Conservation (phyloP, 2,888 invertebrate genomes). For the Scelioninae gen. 1 region DNA sequence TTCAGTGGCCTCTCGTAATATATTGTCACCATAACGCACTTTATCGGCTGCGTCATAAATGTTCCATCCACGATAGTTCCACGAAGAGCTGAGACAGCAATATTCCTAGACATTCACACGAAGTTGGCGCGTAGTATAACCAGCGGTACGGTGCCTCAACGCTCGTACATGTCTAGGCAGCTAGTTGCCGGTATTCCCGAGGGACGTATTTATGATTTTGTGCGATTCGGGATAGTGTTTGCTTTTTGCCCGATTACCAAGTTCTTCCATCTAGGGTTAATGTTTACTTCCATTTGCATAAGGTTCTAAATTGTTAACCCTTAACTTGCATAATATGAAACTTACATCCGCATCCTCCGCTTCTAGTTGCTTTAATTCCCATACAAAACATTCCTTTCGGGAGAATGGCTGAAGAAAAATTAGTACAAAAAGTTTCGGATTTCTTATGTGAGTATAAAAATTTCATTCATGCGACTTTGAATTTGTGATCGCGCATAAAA, state of each 20-base stretch:
- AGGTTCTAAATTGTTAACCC: slow-evolving; percentile 9
- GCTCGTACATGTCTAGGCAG: too few species aligned
- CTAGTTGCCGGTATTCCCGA: slow-evolving; percentile 31
- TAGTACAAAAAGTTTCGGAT: neutral
- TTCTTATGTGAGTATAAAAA: slow-evolving; percentile 4
- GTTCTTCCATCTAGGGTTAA: slow-evolving; percentile 5
- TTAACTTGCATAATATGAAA: neutral
- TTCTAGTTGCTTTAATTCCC: too few species aligned
- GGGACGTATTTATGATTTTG: slow-evolving; percentile 55
- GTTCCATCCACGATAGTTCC: slow-evolving; percentile 59
- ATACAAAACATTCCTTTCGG: too few species aligned
- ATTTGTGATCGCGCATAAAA: slow-evolving; percentile 14
- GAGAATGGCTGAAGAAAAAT: too few species aligned
- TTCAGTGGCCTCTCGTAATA: slow-evolving; percentile 61
- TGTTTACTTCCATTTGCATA: slow-evolving; percentile 14
- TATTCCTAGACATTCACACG: slow-evolving; percentile 62
- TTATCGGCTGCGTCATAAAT: slow-evolving; percentile 66
- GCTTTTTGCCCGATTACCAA: slow-evolving; percentile 45
- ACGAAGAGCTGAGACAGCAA: slow-evolving; percentile 59
- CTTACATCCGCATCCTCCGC: too few species aligned
- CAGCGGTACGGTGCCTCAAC: too few species aligned
- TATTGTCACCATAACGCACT: slow-evolving; percentile 67
- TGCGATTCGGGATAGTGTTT: slow-evolving; percentile 17
- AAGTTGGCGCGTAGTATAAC: too few species aligned
- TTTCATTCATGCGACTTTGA: slow-evolving; percentile 11